Evolutionary conservation across 2,888 invertebrate genomes (phyloP), one percentile per base, ranked within the genome.

Genomic region (Drosophila acutilabella): DNA sequence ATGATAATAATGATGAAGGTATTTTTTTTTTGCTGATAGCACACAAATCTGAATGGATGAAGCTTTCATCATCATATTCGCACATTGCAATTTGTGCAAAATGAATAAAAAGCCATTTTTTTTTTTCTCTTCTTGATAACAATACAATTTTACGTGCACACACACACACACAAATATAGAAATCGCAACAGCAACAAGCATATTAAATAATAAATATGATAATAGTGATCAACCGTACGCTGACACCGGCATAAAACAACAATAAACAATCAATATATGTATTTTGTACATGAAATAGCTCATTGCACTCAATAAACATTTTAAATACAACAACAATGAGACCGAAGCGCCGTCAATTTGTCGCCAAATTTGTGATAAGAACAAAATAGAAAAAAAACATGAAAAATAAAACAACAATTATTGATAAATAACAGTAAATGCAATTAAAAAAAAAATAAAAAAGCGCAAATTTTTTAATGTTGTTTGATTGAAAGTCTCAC

Each of bases 341-440:
- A 23, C 38, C 44, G 20, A 44, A 47, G 61, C 66, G 76, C 60
- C 74, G 75, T 41, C 78, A 84, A 81, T 87, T 84, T 73, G 82
- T 81, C 85, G 85, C 81, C 71, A 87, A 84, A 72, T 68, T 68
- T 57, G 50, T 74, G 82, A 84, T 87, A 87, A 82, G 64, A 36
- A 30, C 42, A 18, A 52, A 56, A 56, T 38, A 53, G 30, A 45
- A 58, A 42, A 42, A 23, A 58, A 70, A 47, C 18, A 64, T 26
- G 18, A 64, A 47, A 10, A 41, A 40, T 4, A 48, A 51, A 58
- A 45, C 23, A 44, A 40, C 11, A 52, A 59, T 13, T 52, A 40
- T 16, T 41, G 30, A 41, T 38, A 20, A 41, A 13, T 20, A 45
- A 65, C 41, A 51, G 41, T 11, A 42, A 61, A 53, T 59, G 18